Evolutionary conservation across 2,797 vertebrate genomes (phyloP), one percentile per base, ranked within the genome.

Genomic region (Pseudopleuronectes americanus): DNA sequence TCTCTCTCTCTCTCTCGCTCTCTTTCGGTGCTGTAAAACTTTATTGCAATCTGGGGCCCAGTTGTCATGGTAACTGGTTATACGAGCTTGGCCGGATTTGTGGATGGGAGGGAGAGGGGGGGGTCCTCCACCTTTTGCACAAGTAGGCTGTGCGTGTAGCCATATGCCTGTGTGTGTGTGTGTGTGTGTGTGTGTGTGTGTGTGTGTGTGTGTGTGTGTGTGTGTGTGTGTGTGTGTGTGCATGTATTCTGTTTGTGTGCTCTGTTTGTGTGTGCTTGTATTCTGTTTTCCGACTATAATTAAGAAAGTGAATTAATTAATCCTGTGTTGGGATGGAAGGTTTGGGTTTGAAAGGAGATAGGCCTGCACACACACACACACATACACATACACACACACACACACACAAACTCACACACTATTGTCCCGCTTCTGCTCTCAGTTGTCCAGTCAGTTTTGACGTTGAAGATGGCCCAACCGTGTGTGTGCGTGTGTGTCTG

Each of bases 61-160:
- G 93, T 93, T 90, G 91, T 87, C 92, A 92, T 93, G 90, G 90
- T 74, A 82, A 90, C 92, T 57, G 9, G 86, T 92, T 92, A 92
- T 93, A 93, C 79, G 87, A 91, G 91, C 86, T 79, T 86, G 81
- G 84, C 80, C 65, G 57, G 74, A 72, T 53, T 59, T 71, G 58
- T 65, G 71, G 51, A 51, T 57, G 51, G 26, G 51, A n/a, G 36
- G 21, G 67, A 1, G 78, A 55, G 55, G 36, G 48, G 77, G 77
- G 60, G 43, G 43, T 45, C 43, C 17, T 72, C 43, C 49, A 70
- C 81, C 76, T 77, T 83, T 86, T 87, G 78, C 59, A 79, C 58
- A 58, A 66, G 64, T 65, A 49, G 43, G 43, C 41, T 74, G 43
- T 69, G 24, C 66, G 8, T 55, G 21, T 13, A 16, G 22, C 23